Percentiles rank a stretch among this genome's conserved stretches.
phyloP scores from a whole-genome alignment of 2,797 vertebrate species.

The Microtus agrestis region DNA sequence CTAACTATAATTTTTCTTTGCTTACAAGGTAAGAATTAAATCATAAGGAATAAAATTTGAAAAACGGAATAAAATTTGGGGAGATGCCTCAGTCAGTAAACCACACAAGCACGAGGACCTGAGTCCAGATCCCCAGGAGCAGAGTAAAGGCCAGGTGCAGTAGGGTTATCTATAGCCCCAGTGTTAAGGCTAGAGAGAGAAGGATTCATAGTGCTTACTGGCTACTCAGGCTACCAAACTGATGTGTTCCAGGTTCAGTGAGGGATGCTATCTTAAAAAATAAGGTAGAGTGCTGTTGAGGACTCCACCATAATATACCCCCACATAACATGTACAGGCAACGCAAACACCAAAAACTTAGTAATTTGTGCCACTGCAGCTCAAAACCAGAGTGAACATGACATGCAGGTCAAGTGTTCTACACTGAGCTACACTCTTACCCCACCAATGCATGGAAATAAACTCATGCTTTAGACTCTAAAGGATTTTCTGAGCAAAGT shows the following conservation, averaged over 20 bases:
- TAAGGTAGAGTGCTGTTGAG: neutral
- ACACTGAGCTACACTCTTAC: neutral
- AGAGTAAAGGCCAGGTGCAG: too few relatives aligned
- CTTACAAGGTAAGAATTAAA: neutral
- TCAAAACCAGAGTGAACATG: neutral
- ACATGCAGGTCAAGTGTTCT: neutral
- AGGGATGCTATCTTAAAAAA: neutral
- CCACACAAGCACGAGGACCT: neutral
- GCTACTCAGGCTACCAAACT: neutral
- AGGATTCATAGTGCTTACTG: neutral
- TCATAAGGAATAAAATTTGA: neutral
- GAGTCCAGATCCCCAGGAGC: neutral
- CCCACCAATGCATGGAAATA: neutral
- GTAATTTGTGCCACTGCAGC: neutral
- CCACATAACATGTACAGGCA: neutral
- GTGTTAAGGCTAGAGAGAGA: neutral
- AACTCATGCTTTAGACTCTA: neutral
- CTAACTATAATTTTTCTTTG: neutral
- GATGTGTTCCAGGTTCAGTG: neutral
- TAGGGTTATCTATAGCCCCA: neutral
- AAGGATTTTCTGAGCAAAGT: constrained; percentile 2
- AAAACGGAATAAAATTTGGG: neutral
- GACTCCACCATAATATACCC: neutral
- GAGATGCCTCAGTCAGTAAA: neutral
- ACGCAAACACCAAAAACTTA: neutral